These are phyloP conservation scores for Chrysaora quinquecirrha DNA, from an alignment of 30 jellyfish, hydroid and myxozoan genomes.

Conservation along the genomic window DNA sequence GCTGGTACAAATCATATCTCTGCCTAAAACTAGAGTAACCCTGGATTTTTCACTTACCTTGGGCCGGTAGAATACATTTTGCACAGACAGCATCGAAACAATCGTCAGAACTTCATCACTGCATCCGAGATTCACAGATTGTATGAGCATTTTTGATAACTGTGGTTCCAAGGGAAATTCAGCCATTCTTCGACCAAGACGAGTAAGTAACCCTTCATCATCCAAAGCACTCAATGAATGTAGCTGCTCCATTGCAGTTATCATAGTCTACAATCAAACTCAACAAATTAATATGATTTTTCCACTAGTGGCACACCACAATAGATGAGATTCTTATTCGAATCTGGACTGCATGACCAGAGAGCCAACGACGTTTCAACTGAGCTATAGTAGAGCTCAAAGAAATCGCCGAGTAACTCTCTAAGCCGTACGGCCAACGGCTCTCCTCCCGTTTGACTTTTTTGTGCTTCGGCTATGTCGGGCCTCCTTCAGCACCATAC, in stretches of 20 bases:
- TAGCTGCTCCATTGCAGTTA: constrained; percentile 95
- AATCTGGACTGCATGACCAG: too few species aligned
- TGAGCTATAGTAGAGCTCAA: too few species aligned
- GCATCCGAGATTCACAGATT: constrained; percentile 97
- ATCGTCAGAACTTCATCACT: constrained; percentile 94
- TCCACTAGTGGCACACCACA: too few species aligned
- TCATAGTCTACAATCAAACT: constrained; percentile 92
- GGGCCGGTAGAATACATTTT: constrained; percentile 94
- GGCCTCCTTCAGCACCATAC: too few species aligned
- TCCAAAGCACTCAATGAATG: constrained; percentile 97
- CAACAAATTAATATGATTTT: too few species aligned
- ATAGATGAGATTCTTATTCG: too few species aligned
- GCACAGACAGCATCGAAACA: constrained; percentile 97
- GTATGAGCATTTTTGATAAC: constrained; percentile 94
- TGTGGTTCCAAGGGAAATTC: constrained; percentile 97
- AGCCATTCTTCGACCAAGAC: constrained; percentile 99
- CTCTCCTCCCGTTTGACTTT: too few species aligned
- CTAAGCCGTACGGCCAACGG: too few species aligned
- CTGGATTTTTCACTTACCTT: constrained; percentile 85
- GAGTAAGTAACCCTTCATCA: constrained; percentile 97
- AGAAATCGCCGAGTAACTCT: too few species aligned
- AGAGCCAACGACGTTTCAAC: too few species aligned
- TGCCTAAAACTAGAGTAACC: too few species aligned
- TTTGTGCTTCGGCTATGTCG: too few species aligned
- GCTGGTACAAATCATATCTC: neutral